phyloP scores from a whole-genome alignment of 2,113 vertebrate genomes.

The Tychaedon coryphoeus region DNA sequence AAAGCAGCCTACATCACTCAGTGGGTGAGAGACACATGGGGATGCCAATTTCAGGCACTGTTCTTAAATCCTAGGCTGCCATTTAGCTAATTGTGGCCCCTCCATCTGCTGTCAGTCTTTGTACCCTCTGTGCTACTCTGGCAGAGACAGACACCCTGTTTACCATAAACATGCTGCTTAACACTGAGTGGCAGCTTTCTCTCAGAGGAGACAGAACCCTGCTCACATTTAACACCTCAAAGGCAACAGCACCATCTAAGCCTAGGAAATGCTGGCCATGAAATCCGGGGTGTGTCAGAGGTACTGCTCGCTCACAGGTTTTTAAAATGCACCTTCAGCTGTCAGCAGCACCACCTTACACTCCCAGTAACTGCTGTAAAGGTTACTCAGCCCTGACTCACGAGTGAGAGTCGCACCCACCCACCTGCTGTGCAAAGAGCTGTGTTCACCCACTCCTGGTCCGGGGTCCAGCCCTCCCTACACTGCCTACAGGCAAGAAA shows the following conservation, averaged over 20 bases:
- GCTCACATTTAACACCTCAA: background rate
- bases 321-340: background rate
- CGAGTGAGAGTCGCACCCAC: rapidly evolving
- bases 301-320: background rate
- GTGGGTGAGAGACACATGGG: rapidly evolving
- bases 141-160: background rate
- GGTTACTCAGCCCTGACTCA: background rate
- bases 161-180: background rate
- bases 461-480: rapidly evolving
- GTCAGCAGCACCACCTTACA: rapidly evolving
- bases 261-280: background rate
- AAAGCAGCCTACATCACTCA: background rate
- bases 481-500: background rate
- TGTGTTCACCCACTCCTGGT: rapidly evolving
- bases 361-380: background rate
- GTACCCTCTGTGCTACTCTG: background rate
- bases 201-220: background rate
- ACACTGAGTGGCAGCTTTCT: background rate
- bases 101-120: background rate
- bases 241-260: background rate
- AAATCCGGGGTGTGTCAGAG: background rate
- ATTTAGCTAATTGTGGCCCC: background rate
- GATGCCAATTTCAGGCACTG: background rate
- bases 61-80: background rate
- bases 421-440: background rate